Evolutionary conservation across 2,888 invertebrate species (phyloP).

Genomic region (Watsonalla binaria): DNA sequence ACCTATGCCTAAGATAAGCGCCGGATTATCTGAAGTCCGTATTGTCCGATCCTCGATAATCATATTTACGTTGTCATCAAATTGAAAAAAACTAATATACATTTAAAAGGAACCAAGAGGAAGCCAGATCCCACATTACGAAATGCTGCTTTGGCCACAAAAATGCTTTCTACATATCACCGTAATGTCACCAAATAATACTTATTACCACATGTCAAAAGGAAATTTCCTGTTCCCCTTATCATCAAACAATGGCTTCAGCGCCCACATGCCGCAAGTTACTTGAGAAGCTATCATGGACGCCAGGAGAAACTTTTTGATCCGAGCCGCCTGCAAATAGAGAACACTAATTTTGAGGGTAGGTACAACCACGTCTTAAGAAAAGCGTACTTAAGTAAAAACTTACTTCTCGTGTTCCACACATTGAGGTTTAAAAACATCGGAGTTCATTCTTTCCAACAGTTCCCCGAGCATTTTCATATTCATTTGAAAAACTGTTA

Average conservation of each 20-base stretch:
- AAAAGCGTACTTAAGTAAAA: neutral
- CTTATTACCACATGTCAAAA: constrained; percentile 65
- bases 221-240: constrained; percentile 57
- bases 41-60: too few species aligned
- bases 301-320: constrained; percentile 50
- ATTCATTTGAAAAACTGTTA: constrained; percentile 55
- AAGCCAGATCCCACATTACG: too few species aligned
- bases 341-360: constrained; percentile 36
- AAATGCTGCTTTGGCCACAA: neutral
- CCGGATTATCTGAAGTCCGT: too few species aligned
- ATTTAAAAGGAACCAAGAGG: too few species aligned
- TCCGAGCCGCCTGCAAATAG: constrained; percentile 46
- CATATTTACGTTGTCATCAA: too few species aligned
- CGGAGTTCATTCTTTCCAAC: constrained; percentile 47
- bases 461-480: constrained; percentile 39
- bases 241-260: constrained; percentile 63
- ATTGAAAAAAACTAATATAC: too few species aligned
- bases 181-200: neutral
- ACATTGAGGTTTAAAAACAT: constrained; percentile 46
- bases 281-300: constrained; percentile 61
- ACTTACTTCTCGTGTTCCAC: constrained; percentile 44
- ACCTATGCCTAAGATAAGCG: too few species aligned
- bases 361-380: neutral
- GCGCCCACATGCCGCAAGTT: constrained; percentile 57
- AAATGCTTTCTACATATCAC: neutral